phyloP scores from a whole-genome alignment of 1,140 invertebrate species.

The Microvelia longipes region DNA sequence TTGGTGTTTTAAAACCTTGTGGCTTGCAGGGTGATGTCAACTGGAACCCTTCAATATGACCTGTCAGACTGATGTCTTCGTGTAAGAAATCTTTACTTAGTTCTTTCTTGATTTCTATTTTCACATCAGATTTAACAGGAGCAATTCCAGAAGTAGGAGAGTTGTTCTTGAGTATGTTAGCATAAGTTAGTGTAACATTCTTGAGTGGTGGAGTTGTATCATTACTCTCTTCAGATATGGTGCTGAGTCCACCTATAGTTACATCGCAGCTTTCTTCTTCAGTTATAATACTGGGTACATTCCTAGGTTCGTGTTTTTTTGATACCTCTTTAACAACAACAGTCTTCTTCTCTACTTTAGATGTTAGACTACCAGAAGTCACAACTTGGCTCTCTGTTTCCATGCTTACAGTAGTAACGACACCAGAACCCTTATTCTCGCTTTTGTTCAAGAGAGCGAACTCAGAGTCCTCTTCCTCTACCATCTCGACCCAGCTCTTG shows the following conservation, averaged over 20 bases:
- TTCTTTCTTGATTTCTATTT: constrained; percentile 12
- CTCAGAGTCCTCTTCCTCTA: constrained; percentile 16
- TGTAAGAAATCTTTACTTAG: constrained; percentile 12
- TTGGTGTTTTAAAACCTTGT: background rate
- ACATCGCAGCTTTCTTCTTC: background rate
- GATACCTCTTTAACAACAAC: background rate
- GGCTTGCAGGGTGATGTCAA: constrained; percentile 18
- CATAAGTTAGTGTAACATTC: background rate
- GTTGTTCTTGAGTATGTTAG: background rate
- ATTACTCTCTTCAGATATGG: background rate
- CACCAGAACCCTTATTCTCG: background rate
- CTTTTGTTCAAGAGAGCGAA: background rate
- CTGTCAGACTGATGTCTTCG: constrained; percentile 21
- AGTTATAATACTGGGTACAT: background rate
- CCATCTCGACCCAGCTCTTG: constrained; percentile 20
- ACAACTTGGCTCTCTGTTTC: background rate
- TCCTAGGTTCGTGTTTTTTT: background rate
- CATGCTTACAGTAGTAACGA: background rate
- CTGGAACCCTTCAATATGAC: constrained; percentile 21
- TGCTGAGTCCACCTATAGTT: constrained; percentile 1
- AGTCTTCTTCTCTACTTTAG: background rate
- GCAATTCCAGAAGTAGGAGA: background rate
- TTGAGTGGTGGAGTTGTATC: background rate
- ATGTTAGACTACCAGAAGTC: background rate
- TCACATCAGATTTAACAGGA: background rate